Percentiles rank a stretch among this genome's conserved stretches.
phyloP scores from a whole-genome alignment of 2,797 vertebrate species.

The Eremophila alpestris region DNA sequence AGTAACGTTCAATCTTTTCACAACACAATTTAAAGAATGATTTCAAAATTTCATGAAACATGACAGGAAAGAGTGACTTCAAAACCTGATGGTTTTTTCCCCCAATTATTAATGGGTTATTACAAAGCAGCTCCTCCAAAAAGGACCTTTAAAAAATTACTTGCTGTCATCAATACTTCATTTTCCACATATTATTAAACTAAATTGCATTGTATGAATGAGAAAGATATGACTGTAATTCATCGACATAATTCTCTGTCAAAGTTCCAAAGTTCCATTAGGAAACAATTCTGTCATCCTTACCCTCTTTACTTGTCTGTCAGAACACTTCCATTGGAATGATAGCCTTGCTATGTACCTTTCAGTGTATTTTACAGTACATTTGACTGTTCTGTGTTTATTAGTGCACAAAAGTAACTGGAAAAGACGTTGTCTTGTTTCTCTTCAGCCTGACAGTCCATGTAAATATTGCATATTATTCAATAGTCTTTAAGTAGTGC shows the following conservation, averaged over 20 bases:
- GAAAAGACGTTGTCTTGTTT: background rate
- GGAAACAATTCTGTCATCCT: background rate
- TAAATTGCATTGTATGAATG: background rate
- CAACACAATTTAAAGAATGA: constrained; percentile 20
- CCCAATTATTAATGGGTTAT: background rate
- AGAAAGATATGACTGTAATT: background rate
- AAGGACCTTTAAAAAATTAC: background rate
- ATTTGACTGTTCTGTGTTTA: background rate
- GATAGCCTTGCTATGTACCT: background rate
- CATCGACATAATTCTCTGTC: background rate
- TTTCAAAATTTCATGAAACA: constrained; percentile 35
- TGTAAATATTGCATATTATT: background rate
- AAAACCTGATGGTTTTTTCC: background rate
- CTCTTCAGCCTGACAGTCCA: background rate
- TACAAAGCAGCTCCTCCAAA: background rate
- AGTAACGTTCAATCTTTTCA: background rate
- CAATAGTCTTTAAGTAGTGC: background rate
- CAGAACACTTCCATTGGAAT: background rate
- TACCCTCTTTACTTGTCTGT: background rate
- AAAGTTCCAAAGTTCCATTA: background rate
- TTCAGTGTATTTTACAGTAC: background rate
- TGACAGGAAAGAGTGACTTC: background rate
- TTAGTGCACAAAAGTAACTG: background rate
- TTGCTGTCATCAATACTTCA: constrained; percentile 9
- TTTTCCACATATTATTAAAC: constrained; percentile 22